Evolutionary conservation across 2,113 vertebrate species (phyloP).

Genomic region (Syrmaticus mikado): DNA sequence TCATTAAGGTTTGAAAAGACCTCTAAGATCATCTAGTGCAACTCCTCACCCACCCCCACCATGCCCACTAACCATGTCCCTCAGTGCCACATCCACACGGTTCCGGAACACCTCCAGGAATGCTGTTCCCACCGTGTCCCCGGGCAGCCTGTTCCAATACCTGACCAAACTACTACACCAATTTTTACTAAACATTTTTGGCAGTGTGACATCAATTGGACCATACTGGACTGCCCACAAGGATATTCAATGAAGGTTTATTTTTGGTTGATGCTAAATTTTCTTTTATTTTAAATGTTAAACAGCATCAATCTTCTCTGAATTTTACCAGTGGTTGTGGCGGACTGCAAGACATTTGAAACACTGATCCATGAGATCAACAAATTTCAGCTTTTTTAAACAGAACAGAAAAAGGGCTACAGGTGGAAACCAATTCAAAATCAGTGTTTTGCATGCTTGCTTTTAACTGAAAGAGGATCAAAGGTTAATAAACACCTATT

Average conservation of each 20-base stretch:
- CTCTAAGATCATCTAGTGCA: neutral
- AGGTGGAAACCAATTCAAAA: constrained; percentile 5
- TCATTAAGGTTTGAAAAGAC: neutral
- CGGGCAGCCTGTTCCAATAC: neutral
- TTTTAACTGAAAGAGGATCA: constrained; percentile 21
- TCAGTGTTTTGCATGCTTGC: neutral
- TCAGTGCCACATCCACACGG: neutral
- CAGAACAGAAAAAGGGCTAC: constrained; percentile 36
- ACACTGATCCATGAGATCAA: neutral
- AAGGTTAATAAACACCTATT: constrained; percentile 56
- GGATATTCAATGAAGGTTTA: constrained; percentile 44
- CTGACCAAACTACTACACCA: neutral
- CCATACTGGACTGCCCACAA: constrained; percentile 30
- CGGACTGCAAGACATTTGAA: constrained; percentile 42
- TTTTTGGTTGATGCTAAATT: constrained; percentile 51
- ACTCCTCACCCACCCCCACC: neutral
- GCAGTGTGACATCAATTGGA: constrained; percentile 35
- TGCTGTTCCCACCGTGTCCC: neutral
- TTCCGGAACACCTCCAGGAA: neutral
- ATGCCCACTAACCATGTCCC: neutral
- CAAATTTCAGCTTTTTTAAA: constrained; percentile 32
- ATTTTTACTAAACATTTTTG: constrained; percentile 26
- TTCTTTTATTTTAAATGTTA: constrained; percentile 25
- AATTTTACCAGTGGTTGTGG: constrained; percentile 45
- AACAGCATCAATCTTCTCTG: neutral